Conservation (phyloP, 35 echinoderm and acorn worm genomes). For the Lytechinus pictus region DNA sequence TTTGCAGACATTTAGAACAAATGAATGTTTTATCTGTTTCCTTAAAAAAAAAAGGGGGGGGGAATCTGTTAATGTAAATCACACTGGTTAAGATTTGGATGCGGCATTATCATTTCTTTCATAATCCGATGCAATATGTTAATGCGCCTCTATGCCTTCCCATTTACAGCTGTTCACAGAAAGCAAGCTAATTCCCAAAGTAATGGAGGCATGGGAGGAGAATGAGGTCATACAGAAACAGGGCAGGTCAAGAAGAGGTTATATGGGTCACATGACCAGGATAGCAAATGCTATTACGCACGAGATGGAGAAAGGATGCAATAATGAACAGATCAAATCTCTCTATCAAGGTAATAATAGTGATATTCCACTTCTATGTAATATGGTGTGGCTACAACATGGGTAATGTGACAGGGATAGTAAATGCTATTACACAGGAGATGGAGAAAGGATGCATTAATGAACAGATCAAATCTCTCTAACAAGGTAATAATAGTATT, state of each 20-base stretch:
- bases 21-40: too few relatives aligned
- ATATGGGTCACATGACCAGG: conserved; percentile 94
- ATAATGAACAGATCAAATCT: conserved; percentile 96
- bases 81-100: too few relatives aligned
- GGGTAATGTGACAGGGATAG: conserved; percentile 90
- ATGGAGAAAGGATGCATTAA: conserved; percentile 94
- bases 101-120: too few relatives aligned
- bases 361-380: too few relatives aligned
- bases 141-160: not conserved
- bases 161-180: conserved; percentile 90
- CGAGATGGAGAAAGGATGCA: conserved; percentile 90
- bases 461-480: conserved; percentile 93
- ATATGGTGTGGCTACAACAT: conserved; percentile 49
- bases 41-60: too few relatives aligned
- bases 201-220: conserved; percentile 90
- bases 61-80: too few relatives aligned
- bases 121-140: not conserved
- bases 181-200: conserved; percentile 88
- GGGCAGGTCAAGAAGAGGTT: conserved; percentile 72
- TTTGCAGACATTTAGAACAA: too few relatives aligned
- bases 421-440: conserved; percentile 72
- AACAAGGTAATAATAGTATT: conserved; percentile 75
- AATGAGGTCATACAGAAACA: conserved; percentile 78
- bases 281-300: conserved; percentile 79
- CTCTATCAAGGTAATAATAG: conserved; percentile 85